Evolutionary conservation across 2,888 invertebrate species (phyloP).

Genomic region (Drosophila putrida): DNA sequence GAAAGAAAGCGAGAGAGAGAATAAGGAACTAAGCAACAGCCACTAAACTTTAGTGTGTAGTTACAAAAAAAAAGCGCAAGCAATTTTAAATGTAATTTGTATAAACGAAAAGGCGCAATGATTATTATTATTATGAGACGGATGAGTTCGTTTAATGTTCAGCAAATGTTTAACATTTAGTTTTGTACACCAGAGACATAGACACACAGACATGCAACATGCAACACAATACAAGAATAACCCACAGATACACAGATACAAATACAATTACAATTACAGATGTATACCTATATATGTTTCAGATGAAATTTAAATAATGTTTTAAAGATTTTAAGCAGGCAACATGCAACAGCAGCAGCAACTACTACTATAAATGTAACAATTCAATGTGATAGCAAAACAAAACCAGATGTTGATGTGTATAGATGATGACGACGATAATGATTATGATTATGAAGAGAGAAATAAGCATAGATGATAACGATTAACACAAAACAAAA

Average conservation of each 20-base stretch:
- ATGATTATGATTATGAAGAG: constrained; percentile 49
- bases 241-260: constrained; percentile 23
- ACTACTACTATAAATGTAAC: constrained; percentile 85
- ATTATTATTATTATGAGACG: constrained; percentile 38
- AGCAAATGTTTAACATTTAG: constrained; percentile 52
- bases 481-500: constrained; percentile 44
- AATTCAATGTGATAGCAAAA: constrained; percentile 85
- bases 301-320: constrained; percentile 77
- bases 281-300: constrained; percentile 71
- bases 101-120: constrained; percentile 41
- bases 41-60: constrained; percentile 71
- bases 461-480: constrained; percentile 72
- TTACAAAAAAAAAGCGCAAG: constrained; percentile 57
- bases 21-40: constrained; percentile 76
- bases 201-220: not conserved
- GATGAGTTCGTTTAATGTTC: constrained; percentile 57
- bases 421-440: constrained; percentile 49
- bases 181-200: constrained; percentile 34
- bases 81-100: constrained; percentile 73
- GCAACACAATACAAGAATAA: constrained; percentile 20
- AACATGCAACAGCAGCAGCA: constrained; percentile 71
- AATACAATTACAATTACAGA: constrained; percentile 37
- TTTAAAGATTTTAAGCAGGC: constrained; percentile 77
- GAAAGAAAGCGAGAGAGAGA: constrained; percentile 52
- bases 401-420: constrained; percentile 82